Conservation (phyloP, 2,113 vertebrate species). For the Gracilinanus agilis region DNA sequence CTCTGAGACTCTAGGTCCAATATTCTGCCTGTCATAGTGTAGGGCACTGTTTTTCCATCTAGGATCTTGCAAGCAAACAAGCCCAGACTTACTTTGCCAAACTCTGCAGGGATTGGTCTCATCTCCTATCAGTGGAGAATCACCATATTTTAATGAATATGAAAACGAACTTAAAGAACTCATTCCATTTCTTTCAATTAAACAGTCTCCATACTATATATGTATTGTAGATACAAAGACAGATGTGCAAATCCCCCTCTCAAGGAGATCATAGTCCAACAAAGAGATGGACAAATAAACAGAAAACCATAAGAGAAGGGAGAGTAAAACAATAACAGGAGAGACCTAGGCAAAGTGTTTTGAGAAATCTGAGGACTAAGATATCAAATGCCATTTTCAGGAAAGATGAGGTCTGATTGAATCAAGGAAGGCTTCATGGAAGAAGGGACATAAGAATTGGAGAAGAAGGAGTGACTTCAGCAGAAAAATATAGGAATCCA, state of each 20-base stretch:
- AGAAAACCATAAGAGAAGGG: not conserved
- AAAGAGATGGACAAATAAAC: not conserved
- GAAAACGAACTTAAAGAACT: not conserved
- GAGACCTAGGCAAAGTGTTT: not conserved
- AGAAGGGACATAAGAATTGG: not conserved
- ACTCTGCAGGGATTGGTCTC: not conserved
- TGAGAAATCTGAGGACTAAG: not conserved
- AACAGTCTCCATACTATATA: not conserved
- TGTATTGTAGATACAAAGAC: not conserved
- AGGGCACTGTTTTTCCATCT: not conserved
- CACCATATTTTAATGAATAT: not conserved
- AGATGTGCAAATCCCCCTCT: not conserved
- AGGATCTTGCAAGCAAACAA: not conserved
- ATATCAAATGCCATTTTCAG: not conserved
- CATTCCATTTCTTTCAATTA: not conserved
- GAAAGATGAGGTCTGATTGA: not conserved
- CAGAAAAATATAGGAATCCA: not conserved
- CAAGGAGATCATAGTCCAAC: not conserved
- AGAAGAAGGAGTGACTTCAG: not conserved
- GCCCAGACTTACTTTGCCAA: not conserved
- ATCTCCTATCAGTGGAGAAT: not conserved
- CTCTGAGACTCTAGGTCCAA: not conserved
- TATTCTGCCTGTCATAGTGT: not conserved
- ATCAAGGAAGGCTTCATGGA: not conserved
- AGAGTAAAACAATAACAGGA: not conserved